Evolutionary conservation across 2,888 invertebrate species (phyloP), one percentile per base, ranked within the genome.

Genomic region (Ecliptopera silaceata): DNA sequence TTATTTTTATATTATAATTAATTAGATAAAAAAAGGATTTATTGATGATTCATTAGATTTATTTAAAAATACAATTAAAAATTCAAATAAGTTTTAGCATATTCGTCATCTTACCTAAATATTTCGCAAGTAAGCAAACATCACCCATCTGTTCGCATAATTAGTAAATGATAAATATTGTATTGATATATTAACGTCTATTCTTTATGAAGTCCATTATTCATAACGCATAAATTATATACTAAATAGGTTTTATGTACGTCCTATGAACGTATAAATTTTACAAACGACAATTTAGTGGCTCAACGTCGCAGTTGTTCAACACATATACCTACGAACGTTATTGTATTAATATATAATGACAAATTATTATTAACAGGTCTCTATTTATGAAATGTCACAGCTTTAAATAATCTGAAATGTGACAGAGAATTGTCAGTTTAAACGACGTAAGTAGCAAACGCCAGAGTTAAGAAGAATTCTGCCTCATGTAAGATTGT

Each of bases 191-290:
- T n/a, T n/a, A 49, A 62, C 26, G 47, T 60, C 41, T 52, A 68
- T 64, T 63, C 52, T 57, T 63, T 54, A 48, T 64, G 55, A 57
- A 58, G 64, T 59, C 63, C 50, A 38, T 48, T 60, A 38, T 60
- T 54, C 4, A 48, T 52, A 55, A 55, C 49, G 46, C 65, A 68
- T 71, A 71, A 70, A 71, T 69, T 58, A 66, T 58, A 66, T 49
- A 56, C 56, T 51, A 59, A 66, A 63, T 62, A 63, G 60, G 56
- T 63, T 62, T 58, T 64, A 45, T 53, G 56, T 61, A 49, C 56
- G 65, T 70, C 69, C 55, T 64, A 68, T 59, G 63, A 32, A 52
- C 62, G 66, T 67, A 71, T 74, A 69, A 67, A 71, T 72, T 70
- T 63, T 50, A 66, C 61, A 58, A 59, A 46, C 48, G 41, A 64